Percentiles rank a stretch among this genome's conserved stretches.
phyloP scores from a whole-genome alignment of 2,888 invertebrate genomes.

The Harmothoe impar region DNA sequence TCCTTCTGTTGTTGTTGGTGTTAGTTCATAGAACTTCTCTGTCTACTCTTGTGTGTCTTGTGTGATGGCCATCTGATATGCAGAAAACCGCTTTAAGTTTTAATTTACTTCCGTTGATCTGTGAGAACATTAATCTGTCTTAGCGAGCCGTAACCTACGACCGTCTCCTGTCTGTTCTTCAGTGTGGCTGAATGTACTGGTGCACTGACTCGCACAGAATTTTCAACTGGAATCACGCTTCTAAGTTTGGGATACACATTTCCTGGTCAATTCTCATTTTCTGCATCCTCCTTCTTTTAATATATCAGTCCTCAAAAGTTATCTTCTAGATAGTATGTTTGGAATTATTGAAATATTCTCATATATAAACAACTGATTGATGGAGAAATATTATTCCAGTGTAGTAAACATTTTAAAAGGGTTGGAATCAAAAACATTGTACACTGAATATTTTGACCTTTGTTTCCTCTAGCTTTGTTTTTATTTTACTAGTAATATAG shows the following conservation, averaged over 20 bases:
- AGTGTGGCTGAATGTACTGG: background rate
- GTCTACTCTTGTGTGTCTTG: slow-evolving; percentile 37
- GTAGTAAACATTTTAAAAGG: no score
- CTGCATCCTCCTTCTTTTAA: no score
- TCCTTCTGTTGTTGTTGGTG: slow-evolving; percentile 61
- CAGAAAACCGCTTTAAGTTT: slow-evolving; percentile 38
- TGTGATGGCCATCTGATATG: background rate
- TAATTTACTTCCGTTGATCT: background rate
- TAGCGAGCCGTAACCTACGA: background rate
- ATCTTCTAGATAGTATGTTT: no score
- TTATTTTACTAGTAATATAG: no score
- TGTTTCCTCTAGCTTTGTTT: no score
- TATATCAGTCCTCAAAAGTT: no score
- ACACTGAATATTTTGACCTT: no score
- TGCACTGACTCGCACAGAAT: background rate
- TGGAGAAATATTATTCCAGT: no score
- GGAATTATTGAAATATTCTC: no score
- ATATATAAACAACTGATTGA: no score
- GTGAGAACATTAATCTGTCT: background rate
- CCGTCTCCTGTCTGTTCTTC: background rate
- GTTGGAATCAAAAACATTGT: no score
- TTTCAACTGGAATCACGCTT: background rate
- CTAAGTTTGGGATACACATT: background rate
- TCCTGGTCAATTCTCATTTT: no score
- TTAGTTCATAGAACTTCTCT: slow-evolving; percentile 10